These are phyloP conservation scores for Nannoperca obscura DNA, from an alignment of 2,797 vertebrate species.

Conservation along the genomic window DNA sequence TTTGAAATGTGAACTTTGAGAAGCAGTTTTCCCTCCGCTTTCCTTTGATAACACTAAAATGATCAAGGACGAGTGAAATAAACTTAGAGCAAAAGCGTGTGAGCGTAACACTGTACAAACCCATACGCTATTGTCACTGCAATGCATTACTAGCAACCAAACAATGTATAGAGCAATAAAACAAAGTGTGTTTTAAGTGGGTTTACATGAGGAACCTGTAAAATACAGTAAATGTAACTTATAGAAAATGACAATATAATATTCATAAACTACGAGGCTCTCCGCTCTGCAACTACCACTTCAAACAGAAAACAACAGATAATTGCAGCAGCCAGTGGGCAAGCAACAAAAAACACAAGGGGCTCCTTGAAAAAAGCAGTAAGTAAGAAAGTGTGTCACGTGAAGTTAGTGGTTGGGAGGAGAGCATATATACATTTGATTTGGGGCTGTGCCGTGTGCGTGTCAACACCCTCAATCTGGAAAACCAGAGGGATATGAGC, in stretches of 20 bases:
- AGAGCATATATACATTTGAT: slow-evolving; percentile 55
- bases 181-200: not conserved
- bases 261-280: slow-evolving; percentile 6
- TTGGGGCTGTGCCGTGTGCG: slow-evolving; percentile 65
- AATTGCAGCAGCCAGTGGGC: slow-evolving; percentile 67
- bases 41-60: slow-evolving; percentile 62
- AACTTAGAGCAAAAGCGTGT: slow-evolving; percentile 48
- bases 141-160: not conserved
- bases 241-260: not conserved
- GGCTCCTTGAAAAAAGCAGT: slow-evolving; percentile 37
- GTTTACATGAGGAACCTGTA: not conserved
- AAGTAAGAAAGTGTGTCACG: slow-evolving; percentile 21
- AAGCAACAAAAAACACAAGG: slow-evolving; percentile 56
- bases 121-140: not conserved
- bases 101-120: slow-evolving; percentile 1
- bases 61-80: slow-evolving; percentile 72
- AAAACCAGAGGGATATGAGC: slow-evolving; percentile 75
- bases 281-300: slow-evolving; percentile 72
- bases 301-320: slow-evolving; percentile 71
- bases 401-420: slow-evolving; percentile 31
- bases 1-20: slow-evolving; percentile 82
- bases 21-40: slow-evolving; percentile 49
- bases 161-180: slow-evolving; percentile 8
- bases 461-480: slow-evolving; percentile 74
- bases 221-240: slow-evolving; percentile 7